phyloP scores from a whole-genome alignment of 2,888 invertebrate species.

The Dendrolimus houi region DNA sequence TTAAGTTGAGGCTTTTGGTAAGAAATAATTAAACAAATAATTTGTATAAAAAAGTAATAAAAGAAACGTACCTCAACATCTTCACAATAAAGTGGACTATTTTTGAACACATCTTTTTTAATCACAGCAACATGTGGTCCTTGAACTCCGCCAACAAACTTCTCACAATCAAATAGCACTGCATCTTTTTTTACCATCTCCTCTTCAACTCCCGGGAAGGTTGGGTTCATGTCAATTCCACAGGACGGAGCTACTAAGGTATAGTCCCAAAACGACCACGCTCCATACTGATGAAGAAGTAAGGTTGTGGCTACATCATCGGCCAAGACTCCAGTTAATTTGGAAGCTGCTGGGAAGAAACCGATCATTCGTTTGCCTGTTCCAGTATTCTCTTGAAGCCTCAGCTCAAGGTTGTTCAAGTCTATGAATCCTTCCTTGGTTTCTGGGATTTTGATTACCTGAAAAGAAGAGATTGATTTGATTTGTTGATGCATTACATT shows the following conservation, averaged over 20 bases:
- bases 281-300: constrained; percentile 87
- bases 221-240: constrained; percentile 90
- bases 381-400: constrained; percentile 78
- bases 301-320: constrained; percentile 90
- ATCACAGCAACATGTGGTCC: constrained; percentile 82
- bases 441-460: constrained; percentile 88
- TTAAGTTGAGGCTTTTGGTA: too few species aligned
- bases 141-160: constrained; percentile 93
- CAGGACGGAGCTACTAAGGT: constrained; percentile 89
- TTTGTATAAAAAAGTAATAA: too few species aligned
- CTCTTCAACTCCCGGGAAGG: constrained; percentile 79
- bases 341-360: constrained; percentile 90
- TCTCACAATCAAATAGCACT: constrained; percentile 91
- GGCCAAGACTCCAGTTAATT: constrained; percentile 90
- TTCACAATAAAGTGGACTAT: constrained; percentile 49
- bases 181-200: constrained; percentile 90
- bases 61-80: constrained; percentile 60
- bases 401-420: constrained; percentile 83
- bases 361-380: constrained; percentile 85
- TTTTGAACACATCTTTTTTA: constrained; percentile 68
- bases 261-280: constrained; percentile 93
- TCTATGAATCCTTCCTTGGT: constrained; percentile 88
- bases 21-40: too few species aligned
- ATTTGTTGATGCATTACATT: too few species aligned
- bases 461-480: constrained; percentile 22